Conservation (phyloP, 2,113 vertebrate genomes). For the Bagarius yarrelli region DNA sequence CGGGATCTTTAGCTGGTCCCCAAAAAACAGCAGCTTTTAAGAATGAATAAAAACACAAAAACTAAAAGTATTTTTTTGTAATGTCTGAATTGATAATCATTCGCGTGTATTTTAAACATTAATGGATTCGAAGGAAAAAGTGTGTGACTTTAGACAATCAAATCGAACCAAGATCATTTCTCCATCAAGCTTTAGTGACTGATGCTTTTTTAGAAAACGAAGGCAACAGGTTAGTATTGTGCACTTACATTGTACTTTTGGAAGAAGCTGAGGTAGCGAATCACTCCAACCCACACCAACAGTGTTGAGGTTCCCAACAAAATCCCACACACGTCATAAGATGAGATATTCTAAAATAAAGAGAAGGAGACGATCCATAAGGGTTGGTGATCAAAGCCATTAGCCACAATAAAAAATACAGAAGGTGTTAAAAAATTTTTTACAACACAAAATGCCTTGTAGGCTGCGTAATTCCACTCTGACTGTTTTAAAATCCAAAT, state of each 20-base stretch:
- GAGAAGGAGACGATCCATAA: slow-evolving; percentile 2
- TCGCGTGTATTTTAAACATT: neutral
- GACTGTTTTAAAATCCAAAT: neutral
- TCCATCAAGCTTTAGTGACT: neutral
- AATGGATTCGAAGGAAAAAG: neutral
- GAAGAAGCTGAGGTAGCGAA: slow-evolving; percentile 94
- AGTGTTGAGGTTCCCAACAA: slow-evolving; percentile 90
- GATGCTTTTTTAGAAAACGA: neutral
- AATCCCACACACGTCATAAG: slow-evolving; percentile 89
- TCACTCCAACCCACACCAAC: slow-evolving; percentile 93
- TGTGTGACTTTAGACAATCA: neutral
- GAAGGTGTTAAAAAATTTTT: no score
- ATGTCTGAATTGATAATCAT: neutral
- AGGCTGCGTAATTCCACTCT: neutral
- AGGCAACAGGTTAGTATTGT: neutral
- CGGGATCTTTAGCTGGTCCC: neutral
- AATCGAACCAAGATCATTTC: neutral
- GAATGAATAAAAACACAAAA: neutral
- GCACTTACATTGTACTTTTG: slow-evolving; percentile 92
- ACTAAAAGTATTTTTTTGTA: neutral
- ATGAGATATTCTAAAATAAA: slow-evolving; percentile 78
- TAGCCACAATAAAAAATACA: neutral
- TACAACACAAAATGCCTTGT: neutral
- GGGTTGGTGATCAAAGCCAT: neutral
- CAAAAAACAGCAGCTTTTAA: neutral